These are phyloP conservation scores for Acanthosepion pharaonis DNA, from an alignment of 2,888 invertebrate species.

Conservation along the genomic window DNA sequence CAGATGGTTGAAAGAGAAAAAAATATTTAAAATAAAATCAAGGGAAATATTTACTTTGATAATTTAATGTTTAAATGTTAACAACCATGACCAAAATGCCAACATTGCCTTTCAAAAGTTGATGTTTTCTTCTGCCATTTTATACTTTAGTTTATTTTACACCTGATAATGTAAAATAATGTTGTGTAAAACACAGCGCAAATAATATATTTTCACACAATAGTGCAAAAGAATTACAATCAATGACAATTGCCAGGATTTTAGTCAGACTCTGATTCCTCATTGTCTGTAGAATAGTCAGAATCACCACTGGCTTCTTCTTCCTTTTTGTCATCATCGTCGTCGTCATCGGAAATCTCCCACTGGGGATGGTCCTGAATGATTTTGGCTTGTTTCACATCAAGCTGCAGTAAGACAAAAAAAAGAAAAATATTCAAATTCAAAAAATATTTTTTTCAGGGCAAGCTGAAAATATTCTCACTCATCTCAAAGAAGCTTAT, in stretches of 20 bases:
- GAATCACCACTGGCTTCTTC: constrained; percentile 62
- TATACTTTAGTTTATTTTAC: constrained; percentile 6
- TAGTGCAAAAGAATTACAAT: constrained; percentile 3
- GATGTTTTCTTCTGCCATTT: background rate
- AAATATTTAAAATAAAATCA: constrained; percentile 9
- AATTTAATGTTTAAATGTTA: background rate
- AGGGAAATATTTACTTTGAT: background rate
- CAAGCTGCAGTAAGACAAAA: constrained; percentile 79
- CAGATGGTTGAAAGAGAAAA: constrained; percentile 24
- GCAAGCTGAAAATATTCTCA: background rate
- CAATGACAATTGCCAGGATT: background rate
- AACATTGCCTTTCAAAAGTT: background rate
- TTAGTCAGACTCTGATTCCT: constrained; percentile 71
- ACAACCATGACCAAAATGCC: constrained; percentile 33
- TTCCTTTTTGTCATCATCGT: constrained; percentile 85
- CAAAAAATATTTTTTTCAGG: background rate
- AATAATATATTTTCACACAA: background rate
- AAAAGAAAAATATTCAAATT: constrained; percentile 46
- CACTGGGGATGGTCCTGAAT: constrained; percentile 97
- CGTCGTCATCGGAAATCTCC: constrained; percentile 91
- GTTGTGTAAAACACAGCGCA: background rate
- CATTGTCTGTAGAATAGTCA: constrained; percentile 77
- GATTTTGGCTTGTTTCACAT: constrained; percentile 95
- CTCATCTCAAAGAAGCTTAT: too few relatives aligned
- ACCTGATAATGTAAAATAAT: background rate